Evolutionary conservation across 2,888 invertebrate genomes (phyloP), one percentile per base, ranked within the genome.

Genomic region (Tromatobia lineatoria): DNA sequence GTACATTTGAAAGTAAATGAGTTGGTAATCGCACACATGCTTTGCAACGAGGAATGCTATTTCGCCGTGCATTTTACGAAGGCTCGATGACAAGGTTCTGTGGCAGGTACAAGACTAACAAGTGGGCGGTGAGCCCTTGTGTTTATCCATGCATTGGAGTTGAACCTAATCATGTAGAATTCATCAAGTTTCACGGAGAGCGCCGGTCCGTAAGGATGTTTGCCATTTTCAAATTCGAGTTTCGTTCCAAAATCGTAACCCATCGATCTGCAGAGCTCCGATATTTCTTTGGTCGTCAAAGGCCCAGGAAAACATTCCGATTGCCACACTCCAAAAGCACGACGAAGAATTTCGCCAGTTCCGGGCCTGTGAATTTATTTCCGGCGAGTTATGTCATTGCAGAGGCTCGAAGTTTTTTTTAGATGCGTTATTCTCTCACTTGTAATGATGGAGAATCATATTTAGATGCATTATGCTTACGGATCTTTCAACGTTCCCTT

Each of bases 261-360:
- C 15, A 97, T 91, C 82, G 95, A 94, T 42, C 93, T 91, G 91
- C 97, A 97, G 84, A 97, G 95, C 15, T 94, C 93, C 88, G 95
- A 95, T 2, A 95, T 91, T 73, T 95, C 94, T 0, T 85, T 59
- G 6, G 86, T 57, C 8, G 76, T 50, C 0, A 89, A 13, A 2
- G 89, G 87, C 4, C 71, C 74, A 0, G 95, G 92, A 87, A 95
- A 96, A 90, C 97, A 97, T 90, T 96, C 96, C 0, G 96, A 94
- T 87, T 96, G 96, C 96, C 97, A 97, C 10, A 96, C 94, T 15
- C 97, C 97, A 85, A 95, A 96, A 0, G 95, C 95, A 64, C 95
- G 95, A 6, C 95, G 94, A 70, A 96, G 94, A 0, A 97, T 95
- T 94, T 96, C 96, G 0, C 97, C 97, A 15, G 94, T 95, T n/a